Evolutionary conservation across 2,888 invertebrate species (phyloP).

Genomic region (Drosophila diplacantha): DNA sequence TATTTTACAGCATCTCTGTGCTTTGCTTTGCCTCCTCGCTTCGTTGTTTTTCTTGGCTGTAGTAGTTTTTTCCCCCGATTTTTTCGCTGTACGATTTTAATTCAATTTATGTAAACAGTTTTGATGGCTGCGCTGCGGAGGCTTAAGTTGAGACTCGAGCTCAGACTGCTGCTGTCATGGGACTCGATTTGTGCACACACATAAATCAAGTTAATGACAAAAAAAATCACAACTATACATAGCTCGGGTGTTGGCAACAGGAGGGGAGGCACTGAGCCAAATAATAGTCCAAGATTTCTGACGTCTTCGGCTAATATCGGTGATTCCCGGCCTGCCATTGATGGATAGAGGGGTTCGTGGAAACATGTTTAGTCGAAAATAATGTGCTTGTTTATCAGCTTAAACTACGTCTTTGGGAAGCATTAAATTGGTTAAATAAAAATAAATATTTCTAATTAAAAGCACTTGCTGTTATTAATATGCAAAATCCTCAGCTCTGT

Average conservation of each 20-base stretch:
- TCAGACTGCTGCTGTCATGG: constrained; percentile 43
- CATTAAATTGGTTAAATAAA: constrained; percentile 6
- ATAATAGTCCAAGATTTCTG: constrained; percentile 17
- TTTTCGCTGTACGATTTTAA: constrained; percentile 51
- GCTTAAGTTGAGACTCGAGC: constrained; percentile 20
- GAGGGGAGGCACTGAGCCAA: constrained; percentile 8
- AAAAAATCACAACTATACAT: constrained; percentile 33
- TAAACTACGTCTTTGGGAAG: constrained; percentile 8
- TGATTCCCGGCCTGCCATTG: constrained; percentile 15
- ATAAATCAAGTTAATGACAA: constrained; percentile 72
- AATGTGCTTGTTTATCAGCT: constrained; percentile 8
- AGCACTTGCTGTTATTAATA: not conserved
- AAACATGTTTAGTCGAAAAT: constrained; percentile 11
- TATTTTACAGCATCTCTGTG: constrained; percentile 67
- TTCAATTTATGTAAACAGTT: constrained; percentile 72
- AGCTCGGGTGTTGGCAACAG: constrained; percentile 33
- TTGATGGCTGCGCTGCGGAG: constrained; percentile 57
- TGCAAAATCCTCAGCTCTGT: too few relatives aligned
- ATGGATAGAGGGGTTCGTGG: constrained; percentile 18
- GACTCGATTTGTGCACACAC: constrained; percentile 54
- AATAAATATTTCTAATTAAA: constrained; percentile 10
- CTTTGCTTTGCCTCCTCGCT: constrained; percentile 26
- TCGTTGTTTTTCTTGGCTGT: constrained; percentile 34
- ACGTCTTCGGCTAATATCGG: constrained; percentile 20
- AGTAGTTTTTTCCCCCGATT: constrained; percentile 29